Base-by-base conservation (phyloP, 2,888 invertebrate species). In the Stenotaenia linearis region DNA sequence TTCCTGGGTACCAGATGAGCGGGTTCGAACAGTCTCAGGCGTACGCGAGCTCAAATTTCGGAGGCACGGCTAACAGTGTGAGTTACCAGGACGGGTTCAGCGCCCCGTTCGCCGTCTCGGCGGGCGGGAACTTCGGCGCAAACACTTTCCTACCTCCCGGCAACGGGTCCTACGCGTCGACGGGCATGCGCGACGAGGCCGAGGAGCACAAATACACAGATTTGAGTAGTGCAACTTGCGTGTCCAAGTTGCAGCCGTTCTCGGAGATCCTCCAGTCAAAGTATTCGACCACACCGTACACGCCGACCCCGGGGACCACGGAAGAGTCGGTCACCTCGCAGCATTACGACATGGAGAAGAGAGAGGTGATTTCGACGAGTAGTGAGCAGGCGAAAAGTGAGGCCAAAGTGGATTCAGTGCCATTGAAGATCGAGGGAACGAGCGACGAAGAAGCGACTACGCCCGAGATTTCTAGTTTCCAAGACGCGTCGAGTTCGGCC, bases 241-340 rank as follows among this genome's bases (percentile, higher is more conserved):
- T 79, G 45, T 80, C 81, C 61, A 81, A 81, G 56, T 50, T 81
- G 40, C 92, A 93, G 84, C 90, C 91, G 0, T 91, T 91, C 84
- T 90, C 91, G 6, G 91, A 91, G 82, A 86, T 91, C 80, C 74
- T 81, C 56, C 79, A 80, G 76, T 78, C 81, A 7, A 81, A 81
- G 61, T 81, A 81, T 28, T 28, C 75, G 23, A 78, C 79, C 35
- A 74, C 32, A 6, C 30, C 75, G 30, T 78, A 28, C 45, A 21
- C 40, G n/a, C 37, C 35, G 18, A 23, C 77, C 7, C 1, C 28
- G 6, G n/a, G n/a, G 6, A 18, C 74, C 3, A 12, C 75, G 6
- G 35, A 15, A 18, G n/a, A 4, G 12, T n/a, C 77, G 9, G 77
- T 9, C 10, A n/a, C 50, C 10, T 30, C 5, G 7, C 25, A 37